phyloP scores from a whole-genome alignment of 1,140 invertebrate species.

The Arctopsyche grandis region DNA sequence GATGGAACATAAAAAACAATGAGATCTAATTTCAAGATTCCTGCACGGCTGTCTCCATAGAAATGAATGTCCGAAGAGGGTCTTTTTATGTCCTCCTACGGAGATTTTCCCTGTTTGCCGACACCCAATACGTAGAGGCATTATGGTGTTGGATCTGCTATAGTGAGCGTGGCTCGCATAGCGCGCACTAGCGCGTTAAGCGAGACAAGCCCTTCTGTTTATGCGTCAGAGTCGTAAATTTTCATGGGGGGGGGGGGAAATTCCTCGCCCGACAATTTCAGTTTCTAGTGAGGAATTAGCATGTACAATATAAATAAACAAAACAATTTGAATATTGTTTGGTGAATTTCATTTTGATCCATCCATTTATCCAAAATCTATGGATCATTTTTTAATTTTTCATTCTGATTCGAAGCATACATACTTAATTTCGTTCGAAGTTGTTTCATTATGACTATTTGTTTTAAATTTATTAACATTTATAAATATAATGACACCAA shows the following conservation, averaged over 20 bases:
- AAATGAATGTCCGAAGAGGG: constrained; percentile 49
- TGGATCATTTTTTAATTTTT: too few relatives aligned
- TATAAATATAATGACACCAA: too few relatives aligned
- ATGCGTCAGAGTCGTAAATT: constrained; percentile 11
- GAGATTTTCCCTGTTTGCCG: constrained; percentile 34
- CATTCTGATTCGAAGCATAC: too few relatives aligned
- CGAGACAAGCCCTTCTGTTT: background rate
- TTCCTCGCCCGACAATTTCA: background rate
- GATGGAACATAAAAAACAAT: constrained; percentile 51
- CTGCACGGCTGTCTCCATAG: constrained; percentile 50
- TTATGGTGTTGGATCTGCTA: constrained; percentile 7
- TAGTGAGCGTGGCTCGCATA: background rate
- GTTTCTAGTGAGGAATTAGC: too few relatives aligned
- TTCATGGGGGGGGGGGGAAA: background rate
- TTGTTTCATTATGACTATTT: too few relatives aligned
- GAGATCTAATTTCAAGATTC: constrained; percentile 54
- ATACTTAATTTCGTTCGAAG: too few relatives aligned
- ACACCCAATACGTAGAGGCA: constrained; percentile 9
- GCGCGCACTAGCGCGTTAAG: background rate
- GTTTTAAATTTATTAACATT: too few relatives aligned
- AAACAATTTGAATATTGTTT: too few relatives aligned
- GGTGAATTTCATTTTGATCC: too few relatives aligned
- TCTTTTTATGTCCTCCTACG: constrained; percentile 45
- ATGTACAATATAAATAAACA: too few relatives aligned
- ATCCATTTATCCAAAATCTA: too few relatives aligned